Percentiles rank a stretch among this genome's conserved stretches.
phyloP scores from a whole-genome alignment of 2,113 vertebrate species.

The rabbit (Oryctolagus cuniculus) region DNA sequence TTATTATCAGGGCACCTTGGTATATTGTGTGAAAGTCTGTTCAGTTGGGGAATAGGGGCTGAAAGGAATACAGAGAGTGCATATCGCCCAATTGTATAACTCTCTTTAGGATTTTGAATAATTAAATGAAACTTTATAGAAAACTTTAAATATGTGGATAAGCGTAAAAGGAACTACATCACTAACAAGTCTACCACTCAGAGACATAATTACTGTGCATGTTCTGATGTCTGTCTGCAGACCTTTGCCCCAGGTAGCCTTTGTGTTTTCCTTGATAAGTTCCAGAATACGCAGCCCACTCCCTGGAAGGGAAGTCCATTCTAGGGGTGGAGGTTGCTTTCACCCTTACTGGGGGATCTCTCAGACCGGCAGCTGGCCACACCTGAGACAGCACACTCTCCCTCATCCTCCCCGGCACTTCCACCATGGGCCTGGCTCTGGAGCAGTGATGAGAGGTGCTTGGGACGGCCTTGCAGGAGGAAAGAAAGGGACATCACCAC shows the following conservation, averaged over 20 bases:
- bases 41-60: neutral
- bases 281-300: neutral
- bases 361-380: neutral
- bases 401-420: neutral
- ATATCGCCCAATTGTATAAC: neutral
- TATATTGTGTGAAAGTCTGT: neutral
- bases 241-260: neutral
- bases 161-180: slow-evolving; percentile 11
- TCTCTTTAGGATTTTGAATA: slow-evolving; percentile 16
- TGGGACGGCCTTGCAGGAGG: neutral
- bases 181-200: neutral
- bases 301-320: neutral
- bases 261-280: neutral
- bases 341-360: neutral
- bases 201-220: neutral
- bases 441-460: neutral
- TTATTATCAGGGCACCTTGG: neutral
- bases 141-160: slow-evolving; percentile 14
- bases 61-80: neutral
- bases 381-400: neutral
- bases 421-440: neutral
- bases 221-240: slow-evolving; percentile 10
- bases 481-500: neutral
- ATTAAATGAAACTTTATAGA: neutral
- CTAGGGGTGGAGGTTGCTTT: neutral